Conservation (phyloP, 1,140 invertebrate species). For the Spodoptera litura region DNA sequence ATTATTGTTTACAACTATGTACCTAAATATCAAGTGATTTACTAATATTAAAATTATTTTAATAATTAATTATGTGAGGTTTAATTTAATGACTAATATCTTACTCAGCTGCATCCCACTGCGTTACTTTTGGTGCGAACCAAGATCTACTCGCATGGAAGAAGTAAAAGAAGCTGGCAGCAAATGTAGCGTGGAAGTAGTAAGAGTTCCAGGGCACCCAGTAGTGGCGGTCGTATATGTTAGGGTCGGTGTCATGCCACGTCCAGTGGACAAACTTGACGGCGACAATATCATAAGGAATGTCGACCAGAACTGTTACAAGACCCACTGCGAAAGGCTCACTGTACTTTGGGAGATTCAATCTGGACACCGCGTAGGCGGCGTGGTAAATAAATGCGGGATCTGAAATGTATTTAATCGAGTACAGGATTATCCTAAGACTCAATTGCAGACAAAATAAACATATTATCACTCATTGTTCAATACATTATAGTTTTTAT, state of each 20-base stretch:
- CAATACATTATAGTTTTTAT: too few relatives aligned
- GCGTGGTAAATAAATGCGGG: conserved; percentile 92
- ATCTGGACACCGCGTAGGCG: conserved; percentile 88
- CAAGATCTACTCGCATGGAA: conserved; percentile 87
- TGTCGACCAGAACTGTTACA: conserved; percentile 90
- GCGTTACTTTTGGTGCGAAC: conserved; percentile 84
- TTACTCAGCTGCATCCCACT: conserved; percentile 85
- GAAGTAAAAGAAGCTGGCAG: conserved; percentile 90
- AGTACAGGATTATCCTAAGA: not conserved
- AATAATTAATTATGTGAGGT: too few relatives aligned
- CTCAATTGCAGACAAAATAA: not conserved
- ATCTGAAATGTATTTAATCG: conserved; percentile 86
- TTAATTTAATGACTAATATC: too few relatives aligned
- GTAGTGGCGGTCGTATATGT: conserved; percentile 92
- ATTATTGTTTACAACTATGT: too few relatives aligned
- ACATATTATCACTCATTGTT: not conserved
- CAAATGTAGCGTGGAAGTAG: conserved; percentile 93
- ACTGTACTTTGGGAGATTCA: conserved; percentile 89
- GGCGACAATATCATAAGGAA: conserved; percentile 93
- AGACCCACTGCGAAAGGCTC: conserved; percentile 92
- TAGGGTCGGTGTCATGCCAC: conserved; percentile 95
- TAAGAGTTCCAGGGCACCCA: conserved; percentile 93
- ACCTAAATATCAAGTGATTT: too few relatives aligned
- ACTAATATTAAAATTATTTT: too few relatives aligned
- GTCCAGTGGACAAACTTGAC: conserved; percentile 94